Evolutionary conservation across 2,888 invertebrate genomes (phyloP).

Genomic region (Scaptodrosophila latifasciaeformis): DNA sequence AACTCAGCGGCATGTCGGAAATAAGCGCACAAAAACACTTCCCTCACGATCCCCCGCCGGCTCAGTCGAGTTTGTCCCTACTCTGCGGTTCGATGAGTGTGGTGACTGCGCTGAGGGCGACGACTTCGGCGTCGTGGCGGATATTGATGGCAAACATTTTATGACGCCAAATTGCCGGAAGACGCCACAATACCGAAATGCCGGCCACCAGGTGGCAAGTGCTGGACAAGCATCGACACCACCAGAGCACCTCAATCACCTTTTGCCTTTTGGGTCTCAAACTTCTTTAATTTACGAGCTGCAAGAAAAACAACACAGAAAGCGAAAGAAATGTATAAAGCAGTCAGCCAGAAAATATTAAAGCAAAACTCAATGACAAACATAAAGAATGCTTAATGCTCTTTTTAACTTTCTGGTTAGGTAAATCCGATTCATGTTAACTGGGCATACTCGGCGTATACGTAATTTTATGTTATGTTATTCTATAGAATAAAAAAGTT

Average conservation of each 20-base stretch:
- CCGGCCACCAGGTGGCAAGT: not conserved
- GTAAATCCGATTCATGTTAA: no score
- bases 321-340: not conserved
- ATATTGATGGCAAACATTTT: constrained; percentile 64
- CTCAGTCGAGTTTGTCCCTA: not conserved
- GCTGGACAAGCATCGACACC: not conserved
- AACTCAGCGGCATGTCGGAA: constrained; percentile 35
- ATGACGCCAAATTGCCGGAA: constrained; percentile 54
- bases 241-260: no score
- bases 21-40: constrained; percentile 14
- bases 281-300: constrained; percentile 5
- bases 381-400: no score
- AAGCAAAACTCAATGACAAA: no score
- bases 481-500: no score
- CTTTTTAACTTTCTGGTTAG: no score
- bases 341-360: not conserved
- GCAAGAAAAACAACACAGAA: no score
- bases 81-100: no score
- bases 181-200: constrained; percentile 14
- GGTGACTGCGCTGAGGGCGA: constrained; percentile 4
- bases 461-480: no score
- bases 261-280: not conserved
- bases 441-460: no score
- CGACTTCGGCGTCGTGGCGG: constrained; percentile 32
- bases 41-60: not conserved